These are phyloP conservation scores for Malaclemys terrapin DNA, from an alignment of 2,113 vertebrate species.

Conservation along the genomic window DNA sequence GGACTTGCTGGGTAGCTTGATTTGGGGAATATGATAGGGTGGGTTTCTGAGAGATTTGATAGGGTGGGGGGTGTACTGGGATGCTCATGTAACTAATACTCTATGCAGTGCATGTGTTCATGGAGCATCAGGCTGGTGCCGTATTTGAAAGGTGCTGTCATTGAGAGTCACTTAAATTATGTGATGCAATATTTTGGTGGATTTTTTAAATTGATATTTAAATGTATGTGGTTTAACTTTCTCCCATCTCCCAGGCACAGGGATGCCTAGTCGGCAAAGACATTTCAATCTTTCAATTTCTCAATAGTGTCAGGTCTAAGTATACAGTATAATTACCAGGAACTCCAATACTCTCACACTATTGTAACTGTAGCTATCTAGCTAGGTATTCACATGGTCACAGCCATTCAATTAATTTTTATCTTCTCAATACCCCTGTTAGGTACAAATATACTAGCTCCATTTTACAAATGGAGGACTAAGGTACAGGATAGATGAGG, in stretches of 20 bases:
- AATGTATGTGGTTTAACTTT: not conserved
- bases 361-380: not conserved
- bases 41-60: not conserved
- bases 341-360: not conserved
- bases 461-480: not conserved
- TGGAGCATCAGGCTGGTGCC: not conserved
- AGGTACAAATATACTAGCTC: not conserved
- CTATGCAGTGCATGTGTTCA: rapidly evolving
- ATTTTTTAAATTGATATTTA: not conserved
- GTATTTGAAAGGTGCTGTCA: not conserved
- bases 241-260: not conserved
- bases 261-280: not conserved
- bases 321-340: not conserved
- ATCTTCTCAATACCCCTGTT: not conserved
- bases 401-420: not conserved
- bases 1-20: not conserved
- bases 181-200: not conserved
- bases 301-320: not conserved
- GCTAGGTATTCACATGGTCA: not conserved
- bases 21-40: not conserved
- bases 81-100: not conserved
- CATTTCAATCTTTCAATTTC: not conserved
- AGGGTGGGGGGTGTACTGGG: not conserved
- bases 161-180: not conserved
- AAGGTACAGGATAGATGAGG: not conserved